A percentile compares a stretch with the other conserved stretches of the same genome.
These are phyloP conservation scores for Phodopus roborovskii DNA, from an alignment of 2,113 vertebrate genomes.

Conservation along the genomic window DNA sequence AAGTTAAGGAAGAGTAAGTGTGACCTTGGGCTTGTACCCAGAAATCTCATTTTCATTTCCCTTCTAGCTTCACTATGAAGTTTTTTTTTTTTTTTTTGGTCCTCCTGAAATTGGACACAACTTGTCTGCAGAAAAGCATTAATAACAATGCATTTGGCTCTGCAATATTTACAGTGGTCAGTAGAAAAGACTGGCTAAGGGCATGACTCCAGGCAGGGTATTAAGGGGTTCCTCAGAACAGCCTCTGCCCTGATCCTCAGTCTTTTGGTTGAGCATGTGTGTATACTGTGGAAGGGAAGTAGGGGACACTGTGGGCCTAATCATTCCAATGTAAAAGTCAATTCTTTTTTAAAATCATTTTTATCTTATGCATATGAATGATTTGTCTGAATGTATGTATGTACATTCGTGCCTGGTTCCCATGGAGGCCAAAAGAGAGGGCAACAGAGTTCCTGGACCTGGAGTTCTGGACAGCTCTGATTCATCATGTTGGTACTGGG, in stretches of 20 bases:
- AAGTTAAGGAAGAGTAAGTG: background rate
- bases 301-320: background rate
- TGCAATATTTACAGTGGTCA: background rate
- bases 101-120: background rate
- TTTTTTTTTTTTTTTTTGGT: background rate
- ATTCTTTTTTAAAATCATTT: background rate
- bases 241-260: background rate
- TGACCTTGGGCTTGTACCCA: background rate
- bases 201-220: background rate
- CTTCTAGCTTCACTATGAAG: background rate
- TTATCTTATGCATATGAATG: background rate
- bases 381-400: background rate
- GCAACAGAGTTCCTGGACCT: background rate
- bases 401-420: accelerated
- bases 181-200: background rate
- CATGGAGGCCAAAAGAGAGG: too few relatives aligned
- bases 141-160: background rate
- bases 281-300: too few relatives aligned
- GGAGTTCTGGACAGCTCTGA: background rate
- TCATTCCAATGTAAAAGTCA: background rate
- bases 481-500: background rate
- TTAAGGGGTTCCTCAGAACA: background rate
- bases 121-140: background rate
- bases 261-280: background rate
- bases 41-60: background rate